Evolutionary conservation across 1,140 invertebrate genomes (phyloP).

Genomic region (Neotoxoptera formosana): DNA sequence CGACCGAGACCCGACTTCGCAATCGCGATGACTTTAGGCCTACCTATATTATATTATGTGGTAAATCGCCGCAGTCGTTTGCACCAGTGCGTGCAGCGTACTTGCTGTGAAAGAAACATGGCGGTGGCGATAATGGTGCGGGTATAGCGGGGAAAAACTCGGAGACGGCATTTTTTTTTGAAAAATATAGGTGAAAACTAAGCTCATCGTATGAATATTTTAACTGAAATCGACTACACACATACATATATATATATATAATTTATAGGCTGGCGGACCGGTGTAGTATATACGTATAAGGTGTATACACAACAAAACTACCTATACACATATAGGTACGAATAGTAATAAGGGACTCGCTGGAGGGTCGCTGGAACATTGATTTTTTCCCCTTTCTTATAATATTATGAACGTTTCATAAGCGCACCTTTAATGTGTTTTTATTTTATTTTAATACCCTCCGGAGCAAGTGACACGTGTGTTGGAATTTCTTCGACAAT

Average conservation of each 20-base stretch:
- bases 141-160: neutral
- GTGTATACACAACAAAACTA: neutral
- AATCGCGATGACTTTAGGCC: conserved; percentile 1
- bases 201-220: conserved; percentile 43
- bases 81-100: neutral
- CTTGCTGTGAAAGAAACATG: neutral
- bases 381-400: conserved; percentile 46
- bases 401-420: conserved; percentile 11
- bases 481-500: neutral
- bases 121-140: neutral
- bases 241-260: neutral
- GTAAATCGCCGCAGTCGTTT: neutral
- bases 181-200: neutral
- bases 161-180: neutral
- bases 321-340: neutral
- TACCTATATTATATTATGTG: neutral
- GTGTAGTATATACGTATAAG: neutral
- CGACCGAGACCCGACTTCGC: neutral
- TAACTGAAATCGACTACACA: neutral
- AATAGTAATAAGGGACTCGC: conserved; percentile 9
- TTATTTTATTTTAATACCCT: neutral
- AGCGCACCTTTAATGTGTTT: neutral
- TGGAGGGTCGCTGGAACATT: conserved; percentile 53
- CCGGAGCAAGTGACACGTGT: neutral
- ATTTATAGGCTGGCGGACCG: neutral